Percentiles rank a stretch among this genome's conserved stretches.
These are phyloP conservation scores for Drosophila parthenogenetica DNA, from an alignment of 2,888 invertebrate genomes.

Conservation along the genomic window DNA sequence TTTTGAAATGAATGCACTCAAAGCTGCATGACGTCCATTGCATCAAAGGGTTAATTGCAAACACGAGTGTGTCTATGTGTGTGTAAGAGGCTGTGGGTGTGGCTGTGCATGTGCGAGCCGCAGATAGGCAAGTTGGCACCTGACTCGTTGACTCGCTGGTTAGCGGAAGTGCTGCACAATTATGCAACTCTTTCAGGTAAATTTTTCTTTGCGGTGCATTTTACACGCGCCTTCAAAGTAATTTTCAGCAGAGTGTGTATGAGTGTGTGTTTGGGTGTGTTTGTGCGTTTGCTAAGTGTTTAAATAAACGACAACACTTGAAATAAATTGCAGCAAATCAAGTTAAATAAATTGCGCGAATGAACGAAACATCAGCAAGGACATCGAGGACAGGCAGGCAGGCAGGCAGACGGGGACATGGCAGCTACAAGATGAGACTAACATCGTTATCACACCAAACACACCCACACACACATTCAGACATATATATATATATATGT, in stretches of 20 bases:
- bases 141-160: slow-evolving; percentile 8
- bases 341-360: slow-evolving; percentile 79
- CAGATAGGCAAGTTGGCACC: slow-evolving; percentile 2
- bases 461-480: slow-evolving; percentile 13
- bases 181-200: slow-evolving; percentile 50
- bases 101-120: neutral
- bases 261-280: slow-evolving; percentile 4
- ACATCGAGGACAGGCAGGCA: slow-evolving; percentile 24
- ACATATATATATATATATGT: neutral
- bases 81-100: neutral
- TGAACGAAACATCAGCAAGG: slow-evolving; percentile 61
- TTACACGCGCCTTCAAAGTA: slow-evolving; percentile 45
- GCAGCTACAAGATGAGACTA: slow-evolving; percentile 42
- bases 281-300: slow-evolving; percentile 60
- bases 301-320: slow-evolving; percentile 80
- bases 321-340: slow-evolving; percentile 82
- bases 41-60: slow-evolving; percentile 68
- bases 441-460: slow-evolving; percentile 36
- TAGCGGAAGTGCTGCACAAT: slow-evolving; percentile 49
- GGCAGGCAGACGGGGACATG: slow-evolving; percentile 35
- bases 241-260: neutral
- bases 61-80: slow-evolving; percentile 6
- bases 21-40: slow-evolving; percentile 20
- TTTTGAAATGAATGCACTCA: slow-evolving; percentile 10
- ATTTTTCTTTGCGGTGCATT: slow-evolving; percentile 65